Evolutionary conservation across 2,797 vertebrate genomes (phyloP), one percentile per base, ranked within the genome.

Genomic region (Mycteria americana): DNA sequence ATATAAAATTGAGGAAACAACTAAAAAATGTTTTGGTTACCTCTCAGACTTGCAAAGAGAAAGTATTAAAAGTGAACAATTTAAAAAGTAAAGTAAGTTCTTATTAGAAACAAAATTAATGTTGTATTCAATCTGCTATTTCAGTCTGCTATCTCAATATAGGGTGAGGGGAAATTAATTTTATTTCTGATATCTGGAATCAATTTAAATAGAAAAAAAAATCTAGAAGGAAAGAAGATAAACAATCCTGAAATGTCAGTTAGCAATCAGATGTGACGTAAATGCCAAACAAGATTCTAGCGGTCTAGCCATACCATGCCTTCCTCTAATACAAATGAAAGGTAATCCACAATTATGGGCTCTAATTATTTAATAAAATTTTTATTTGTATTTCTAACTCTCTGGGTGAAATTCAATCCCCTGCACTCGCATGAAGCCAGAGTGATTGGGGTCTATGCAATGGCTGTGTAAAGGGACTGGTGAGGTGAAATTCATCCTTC

Each of bases 1-100:
- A 95, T 82, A 97, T 97, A 97, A 98, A 98, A 97, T 77, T 59
- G 89, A 95, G 97, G 92, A 98, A 98, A 97, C 96, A 97, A 93
- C 89, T 96, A 82, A 96, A 95, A 98, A 98, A 96, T 98, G 82
- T 97, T 97, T 98, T 94, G 67, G 72, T 97, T 97, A 95, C 96
- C 88, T 97, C 93, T 95, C 95, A 91, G 96, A 83, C 70, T 94
- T 92, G 78, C 31, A 73, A 43, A 72, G 24, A 77, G 65, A 92
- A 92, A 90, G 45, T 69, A 97, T 96, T 97, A 96, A 97, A 98
- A 92, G 76, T 95, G 93, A 97, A 77, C 90, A 92, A 91, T 94
- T 97, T 97, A 91, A 95, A 88, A 79, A 95, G 65, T 78, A 75
- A 89, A 94, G 73, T 90, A 88, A 96, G 95, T 98, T 96, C 95